A percentile compares a stretch with the other conserved stretches of the same genome.
Evolutionary conservation across 2,113 vertebrate species (phyloP).

Genomic region (Cephalophus harveyi): DNA sequence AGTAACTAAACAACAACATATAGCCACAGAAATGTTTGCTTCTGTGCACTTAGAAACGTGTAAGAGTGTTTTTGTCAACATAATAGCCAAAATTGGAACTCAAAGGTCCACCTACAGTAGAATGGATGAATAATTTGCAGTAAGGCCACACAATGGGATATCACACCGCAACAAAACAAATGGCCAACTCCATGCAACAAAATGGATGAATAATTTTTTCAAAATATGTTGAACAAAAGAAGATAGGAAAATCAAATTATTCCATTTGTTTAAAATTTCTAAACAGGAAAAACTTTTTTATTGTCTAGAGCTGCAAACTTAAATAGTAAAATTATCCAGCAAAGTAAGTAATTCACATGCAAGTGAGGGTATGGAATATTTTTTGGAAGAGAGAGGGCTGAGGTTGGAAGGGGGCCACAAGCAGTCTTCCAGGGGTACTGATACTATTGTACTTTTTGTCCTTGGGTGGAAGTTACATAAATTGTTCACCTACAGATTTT

Average conservation of each 20-base stretch:
- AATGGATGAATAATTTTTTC: not conserved
- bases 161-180: not conserved
- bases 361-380: not conserved
- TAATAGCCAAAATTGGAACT: not conserved
- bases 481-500: not conserved
- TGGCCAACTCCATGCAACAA: not conserved
- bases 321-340: not conserved
- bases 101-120: not conserved
- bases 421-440: not conserved
- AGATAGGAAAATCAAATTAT: not conserved
- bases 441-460: not conserved
- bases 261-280: not conserved
- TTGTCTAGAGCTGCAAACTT: not conserved
- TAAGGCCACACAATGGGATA: not conserved
- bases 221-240: not conserved
- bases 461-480: not conserved
- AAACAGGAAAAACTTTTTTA: not conserved
- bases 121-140: not conserved
- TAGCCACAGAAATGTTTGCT: not conserved
- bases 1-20: not conserved
- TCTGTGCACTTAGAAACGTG: not conserved
- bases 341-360: not conserved
- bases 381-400: not conserved
- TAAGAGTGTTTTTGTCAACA: not conserved
- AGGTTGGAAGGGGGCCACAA: not conserved